Percentiles rank a stretch among this genome's conserved stretches.
These are phyloP conservation scores for Epicampocera succincta DNA, from an alignment of 2,888 invertebrate species.

Conservation along the genomic window DNA sequence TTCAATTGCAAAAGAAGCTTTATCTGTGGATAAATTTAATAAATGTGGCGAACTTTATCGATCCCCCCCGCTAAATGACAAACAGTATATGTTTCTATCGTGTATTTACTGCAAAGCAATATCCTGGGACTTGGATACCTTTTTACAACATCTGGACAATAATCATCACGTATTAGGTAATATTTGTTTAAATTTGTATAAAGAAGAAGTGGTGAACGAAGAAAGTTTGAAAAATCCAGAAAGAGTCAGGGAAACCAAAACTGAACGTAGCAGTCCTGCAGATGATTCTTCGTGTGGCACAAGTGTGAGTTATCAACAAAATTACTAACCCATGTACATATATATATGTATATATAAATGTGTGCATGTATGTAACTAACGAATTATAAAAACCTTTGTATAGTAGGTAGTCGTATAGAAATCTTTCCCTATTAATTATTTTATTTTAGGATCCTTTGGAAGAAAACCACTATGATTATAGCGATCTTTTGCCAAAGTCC, in stretches of 20 bases:
- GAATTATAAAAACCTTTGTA: too few species aligned
- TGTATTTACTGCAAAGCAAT: constrained; percentile 52
- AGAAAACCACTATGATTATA: constrained; percentile 26
- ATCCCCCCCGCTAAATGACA: constrained; percentile 43
- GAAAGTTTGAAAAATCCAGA: not conserved
- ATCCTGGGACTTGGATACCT: constrained; percentile 43
- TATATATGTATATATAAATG: not conserved
- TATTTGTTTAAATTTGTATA: not conserved
- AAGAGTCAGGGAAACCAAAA: not conserved
- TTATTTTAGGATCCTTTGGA: constrained; percentile 60
- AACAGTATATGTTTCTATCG: constrained; percentile 46
- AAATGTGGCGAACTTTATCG: constrained; percentile 62
- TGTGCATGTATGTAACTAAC: too few species aligned
- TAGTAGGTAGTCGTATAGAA: too few species aligned
- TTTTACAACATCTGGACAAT: constrained; percentile 44
- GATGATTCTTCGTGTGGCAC: not conserved
- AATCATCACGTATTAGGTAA: not conserved
- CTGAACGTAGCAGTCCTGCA: not conserved
- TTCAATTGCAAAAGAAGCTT: not conserved
- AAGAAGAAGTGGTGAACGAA: not conserved
- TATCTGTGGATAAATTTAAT: constrained; percentile 35
- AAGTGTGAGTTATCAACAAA: too few species aligned
- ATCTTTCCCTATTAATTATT: too few species aligned
- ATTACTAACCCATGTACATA: not conserved
- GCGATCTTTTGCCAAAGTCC: not conserved